Base-by-base conservation (phyloP, 2,888 invertebrate species). In the Phorcus lineatus region DNA sequence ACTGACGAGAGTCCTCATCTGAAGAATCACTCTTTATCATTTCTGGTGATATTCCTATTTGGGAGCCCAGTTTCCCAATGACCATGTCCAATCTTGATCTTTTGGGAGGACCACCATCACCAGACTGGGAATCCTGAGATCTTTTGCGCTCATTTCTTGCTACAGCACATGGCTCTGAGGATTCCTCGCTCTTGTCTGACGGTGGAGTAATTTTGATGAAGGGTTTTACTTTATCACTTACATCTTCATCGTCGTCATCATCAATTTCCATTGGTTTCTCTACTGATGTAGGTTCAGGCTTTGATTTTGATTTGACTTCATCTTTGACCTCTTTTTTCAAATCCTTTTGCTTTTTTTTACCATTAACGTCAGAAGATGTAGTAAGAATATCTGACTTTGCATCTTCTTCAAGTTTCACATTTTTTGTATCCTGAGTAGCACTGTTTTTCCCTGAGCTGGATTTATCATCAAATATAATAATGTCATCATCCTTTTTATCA, bases 61-160 rank as follows among this genome's bases (percentile, higher is more conserved):
- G 82, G n/a, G 82, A 80, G 13, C 86, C 88, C 22, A 86, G 81
- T 77, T 88, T 87, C 17, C 87, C 86, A 22, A 87, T 89, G 22
- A 88, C 83, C 54, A 85, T 79, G 79, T 87, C 87, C 52, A 88
- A 75, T 57, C 85, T 81, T 55, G 88, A 85, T 28, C 88, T 80
- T 78, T 89, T 89, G 1, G 82, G 81, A 54, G 87, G 85, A 67
- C 86, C 79, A 80, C 86, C 86, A 31, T 85, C 79, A 55, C 85
- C 88, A 74, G 55, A n/a, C 19, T 76, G 75, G 62, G 40, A 55
- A 13, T 52, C 19, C 67, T 28, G 24, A 52, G 62, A 28, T 31
- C 78, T 55, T 76, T 75, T 78, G 36, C 52, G 66, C 74, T 78
- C 75, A 81, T 76, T 78, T 67, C 75, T 82, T 40, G 79, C 74